A percentile compares a stretch with the other conserved stretches of the same genome.
Evolutionary conservation across 2,797 vertebrate species (phyloP).

Genomic region (Masticophis lateralis): DNA sequence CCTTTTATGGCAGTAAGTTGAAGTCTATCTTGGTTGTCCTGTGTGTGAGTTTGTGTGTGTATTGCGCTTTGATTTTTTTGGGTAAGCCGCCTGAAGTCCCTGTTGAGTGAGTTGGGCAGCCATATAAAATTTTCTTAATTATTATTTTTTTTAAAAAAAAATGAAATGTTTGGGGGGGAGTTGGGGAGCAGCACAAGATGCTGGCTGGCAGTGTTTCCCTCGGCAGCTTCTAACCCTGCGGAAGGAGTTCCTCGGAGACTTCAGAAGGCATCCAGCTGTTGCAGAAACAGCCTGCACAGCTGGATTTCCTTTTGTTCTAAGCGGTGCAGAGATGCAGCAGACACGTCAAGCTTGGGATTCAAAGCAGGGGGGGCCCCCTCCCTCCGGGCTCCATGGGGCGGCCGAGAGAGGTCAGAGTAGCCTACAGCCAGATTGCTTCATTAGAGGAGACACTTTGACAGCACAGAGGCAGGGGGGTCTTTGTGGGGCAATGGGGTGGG

Average conservation of each 20-base stretch:
- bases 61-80: background rate
- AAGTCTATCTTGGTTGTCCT: too few relatives aligned
- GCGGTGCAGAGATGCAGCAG: conserved; percentile 6
- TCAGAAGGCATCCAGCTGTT: background rate
- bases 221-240: background rate
- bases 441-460: conserved; percentile 65
- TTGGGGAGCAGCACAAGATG: too few relatives aligned
- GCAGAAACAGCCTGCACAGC: background rate
- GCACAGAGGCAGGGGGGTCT: conserved; percentile 10
- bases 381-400: background rate
- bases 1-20: too few relatives aligned
- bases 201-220: too few relatives aligned
- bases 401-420: conserved; percentile 40
- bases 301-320: background rate
- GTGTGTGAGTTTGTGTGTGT: too few relatives aligned
- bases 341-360: conserved; percentile 20
- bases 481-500: background rate
- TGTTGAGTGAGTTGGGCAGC: accelerated
- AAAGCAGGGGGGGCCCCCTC: background rate
- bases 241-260: background rate
- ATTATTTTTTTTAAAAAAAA: too few relatives aligned
- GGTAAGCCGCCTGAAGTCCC: background rate
- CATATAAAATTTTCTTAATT: background rate
- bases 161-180: background rate
- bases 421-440: conserved; percentile 68